Evolutionary conservation across 1,140 invertebrate species (phyloP).

Genomic region (Drosophila murphyi): DNA sequence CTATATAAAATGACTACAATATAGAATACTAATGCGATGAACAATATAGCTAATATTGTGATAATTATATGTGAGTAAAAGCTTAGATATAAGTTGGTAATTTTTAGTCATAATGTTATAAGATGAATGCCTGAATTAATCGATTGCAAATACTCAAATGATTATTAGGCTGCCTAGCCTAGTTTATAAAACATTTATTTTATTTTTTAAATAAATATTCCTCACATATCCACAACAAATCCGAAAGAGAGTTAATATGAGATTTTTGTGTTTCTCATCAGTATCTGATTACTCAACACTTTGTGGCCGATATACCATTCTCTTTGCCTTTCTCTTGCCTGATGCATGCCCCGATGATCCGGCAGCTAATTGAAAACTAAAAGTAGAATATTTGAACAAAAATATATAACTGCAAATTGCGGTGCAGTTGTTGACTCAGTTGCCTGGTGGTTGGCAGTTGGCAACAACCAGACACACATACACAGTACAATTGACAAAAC

Average conservation of each 20-base stretch:
- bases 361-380: conserved; percentile 61
- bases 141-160: too few relatives aligned
- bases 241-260: neutral
- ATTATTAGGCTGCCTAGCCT: too few relatives aligned
- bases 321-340: conserved; percentile 67
- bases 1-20: too few relatives aligned
- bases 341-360: conserved; percentile 8
- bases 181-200: too few relatives aligned
- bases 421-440: neutral
- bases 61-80: too few relatives aligned
- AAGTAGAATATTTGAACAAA: conserved; percentile 37
- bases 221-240: too few relatives aligned
- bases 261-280: neutral
- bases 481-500: conserved; percentile 59
- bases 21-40: too few relatives aligned
- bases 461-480: conserved; percentile 11
- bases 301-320: conserved; percentile 39
- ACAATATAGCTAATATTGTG: too few relatives aligned
- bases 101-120: too few relatives aligned
- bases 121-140: too few relatives aligned
- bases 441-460: conserved; percentile 17
- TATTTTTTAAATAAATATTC: too few relatives aligned
- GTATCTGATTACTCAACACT: conserved; percentile 6
- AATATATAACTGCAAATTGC: conserved; percentile 33
- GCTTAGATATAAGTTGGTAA: too few relatives aligned